Evolutionary conservation across 2,888 invertebrate species (phyloP), one percentile per base, ranked within the genome.

Genomic region (Plusia festucae): DNA sequence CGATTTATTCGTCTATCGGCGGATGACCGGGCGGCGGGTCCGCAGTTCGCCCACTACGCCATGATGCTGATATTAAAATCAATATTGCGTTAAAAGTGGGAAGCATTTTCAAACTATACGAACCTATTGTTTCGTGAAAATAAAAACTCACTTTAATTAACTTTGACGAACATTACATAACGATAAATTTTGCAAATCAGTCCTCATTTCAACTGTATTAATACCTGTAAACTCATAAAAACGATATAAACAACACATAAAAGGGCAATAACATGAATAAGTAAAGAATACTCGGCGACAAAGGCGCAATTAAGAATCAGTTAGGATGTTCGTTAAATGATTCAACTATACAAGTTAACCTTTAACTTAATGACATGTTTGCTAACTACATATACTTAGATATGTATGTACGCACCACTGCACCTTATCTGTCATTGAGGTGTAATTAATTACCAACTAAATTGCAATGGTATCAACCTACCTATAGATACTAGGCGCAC

Each of bases 361-460:
- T 78, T 79, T 76, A 72, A 53, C 67, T 68, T 71, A 69, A 80
- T 77, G 73, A 79, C 69, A 75, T 65, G 70, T 67, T 69, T 70
- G 70, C 56, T 76, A 69, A 76, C 63, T 74, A 68, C 53, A 44
- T 76, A 72, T 70, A 53, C 70, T 68, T 62, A 65, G 57, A 61
- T 75, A 67, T 63, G 60, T 72, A 60, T 73, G 68, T 66, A 86
- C 87, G 88, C 89, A 82, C 84, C 84, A 87, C 81, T 91, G 89
- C 89, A 88, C 90, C 91, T 91, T 92, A 93, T 92, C 93, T 93
- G 91, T 91, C 93, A 93, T 92, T 93, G 89, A 89, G 87, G 83
- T 87, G 90, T 92, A 93, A 94, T 94, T 94, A 94, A 94, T 94
- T 92, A 91, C 90, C 64, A 75, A 85, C 88, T 90, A 90, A 93